Conservation (phyloP, 1,140 invertebrate species). For the Saccostrea echinata region DNA sequence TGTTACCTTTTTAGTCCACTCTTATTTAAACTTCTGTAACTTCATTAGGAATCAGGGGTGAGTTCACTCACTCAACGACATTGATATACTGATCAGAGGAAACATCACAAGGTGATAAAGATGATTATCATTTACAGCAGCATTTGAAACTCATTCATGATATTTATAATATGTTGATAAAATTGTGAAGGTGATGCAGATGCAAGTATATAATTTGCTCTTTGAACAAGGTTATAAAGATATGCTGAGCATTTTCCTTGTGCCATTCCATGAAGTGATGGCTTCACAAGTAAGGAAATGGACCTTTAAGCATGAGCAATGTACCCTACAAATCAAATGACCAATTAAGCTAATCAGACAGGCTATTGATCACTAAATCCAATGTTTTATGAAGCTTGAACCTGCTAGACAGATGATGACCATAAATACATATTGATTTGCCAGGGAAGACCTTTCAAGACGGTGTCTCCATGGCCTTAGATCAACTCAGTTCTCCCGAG, state of each 20-base stretch:
- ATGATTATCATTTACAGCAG: too few relatives aligned
- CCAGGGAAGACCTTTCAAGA: not conserved
- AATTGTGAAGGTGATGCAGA: too few relatives aligned
- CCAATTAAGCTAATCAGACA: constrained; percentile 16
- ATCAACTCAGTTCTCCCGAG: not conserved
- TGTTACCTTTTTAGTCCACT: not conserved
- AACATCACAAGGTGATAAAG: too few relatives aligned
- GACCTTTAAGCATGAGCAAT: constrained; percentile 29
- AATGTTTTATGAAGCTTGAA: constrained; percentile 39
- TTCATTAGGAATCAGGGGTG: not conserved
- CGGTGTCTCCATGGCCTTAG: constrained; percentile 10
- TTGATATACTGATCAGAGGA: too few relatives aligned
- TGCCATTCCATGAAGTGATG: not conserved
- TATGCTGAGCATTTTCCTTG: too few relatives aligned
- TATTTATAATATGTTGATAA: too few relatives aligned
- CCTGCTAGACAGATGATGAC: constrained; percentile 11
- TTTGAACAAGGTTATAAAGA: too few relatives aligned
- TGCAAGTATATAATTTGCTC: too few relatives aligned
- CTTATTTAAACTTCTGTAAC: not conserved
- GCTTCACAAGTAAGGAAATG: not conserved
- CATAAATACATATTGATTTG: constrained; percentile 33
- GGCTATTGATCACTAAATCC: constrained; percentile 33
- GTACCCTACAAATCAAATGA: constrained; percentile 18
- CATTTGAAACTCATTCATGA: too few relatives aligned
- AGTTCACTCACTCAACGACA: too few relatives aligned